Base-by-base conservation (phyloP, 1,140 invertebrate species). In the Dendroctonus ponderosae region DNA sequence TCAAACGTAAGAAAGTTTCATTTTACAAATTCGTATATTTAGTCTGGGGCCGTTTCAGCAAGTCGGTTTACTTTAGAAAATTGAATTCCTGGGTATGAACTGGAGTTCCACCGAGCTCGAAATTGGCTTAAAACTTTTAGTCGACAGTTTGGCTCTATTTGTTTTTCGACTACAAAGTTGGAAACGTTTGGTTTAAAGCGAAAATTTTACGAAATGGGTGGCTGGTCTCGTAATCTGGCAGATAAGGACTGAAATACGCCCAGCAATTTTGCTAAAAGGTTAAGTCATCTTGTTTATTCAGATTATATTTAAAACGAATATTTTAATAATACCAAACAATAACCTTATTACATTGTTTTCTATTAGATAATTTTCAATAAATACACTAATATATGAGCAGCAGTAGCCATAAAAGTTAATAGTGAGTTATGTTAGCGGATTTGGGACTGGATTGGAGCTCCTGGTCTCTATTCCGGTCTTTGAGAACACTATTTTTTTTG, bases 41-140 rank as follows among this genome's bases (percentile, higher is more conserved):
- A 58, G 68, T 60, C 67, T 58, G 43, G 43, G 56, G 56, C 51
- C 63, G 50, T 69, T 69, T 57, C 57, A 54, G 58, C 43, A 60
- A 50, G 39, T 63, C 56, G 65, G 68, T 70, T 70, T 70, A 70
- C 68, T 70, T 67, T 70, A 62, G 64, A 60, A 67, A 70, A 70
- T 70, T 70, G 68, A 67, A 70, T 58, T 67, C 61, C 57, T 15
- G 58, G 42, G 56, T 51, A 66, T 66, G 57, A 60, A 53, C 46
- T 43, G 41, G 64, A 66, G 11, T 62, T 41, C 41, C n/a, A 41
- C 53, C 54, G n/a, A 60, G 56, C 64, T n/a, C 57, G 56, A 52
- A 65, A 66, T 66, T 66, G 64, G 64, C 64, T 53, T 51, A 49
- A 66, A 66, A 66, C 64, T 66, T 66, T 66, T 66, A 66, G 64